A percentile compares a stretch with the other conserved stretches of the same genome.
Evolutionary conservation across 2,888 invertebrate species (phyloP).

Genomic region (Lucinisca nassula): DNA sequence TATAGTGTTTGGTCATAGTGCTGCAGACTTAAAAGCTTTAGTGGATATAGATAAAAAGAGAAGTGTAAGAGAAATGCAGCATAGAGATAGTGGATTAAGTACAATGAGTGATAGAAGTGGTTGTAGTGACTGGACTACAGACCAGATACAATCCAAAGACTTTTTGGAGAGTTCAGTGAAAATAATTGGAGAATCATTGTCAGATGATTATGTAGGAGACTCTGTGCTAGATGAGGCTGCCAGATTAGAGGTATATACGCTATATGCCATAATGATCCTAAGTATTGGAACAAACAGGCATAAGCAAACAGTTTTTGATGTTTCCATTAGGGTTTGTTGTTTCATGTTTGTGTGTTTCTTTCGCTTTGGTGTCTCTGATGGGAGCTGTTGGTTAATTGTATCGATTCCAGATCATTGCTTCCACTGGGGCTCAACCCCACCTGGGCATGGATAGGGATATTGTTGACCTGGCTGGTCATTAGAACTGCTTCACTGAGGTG

Average conservation of each 20-base stretch:
- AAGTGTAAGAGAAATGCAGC: neutral
- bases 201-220: conserved; percentile 49
- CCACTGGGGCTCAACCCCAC: too few relatives aligned
- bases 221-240: conserved; percentile 14
- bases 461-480: too few relatives aligned
- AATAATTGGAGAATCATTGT: conserved; percentile 66
- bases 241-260: neutral
- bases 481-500: neutral
- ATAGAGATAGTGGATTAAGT: conserved; percentile 23
- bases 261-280: too few relatives aligned
- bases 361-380: too few relatives aligned
- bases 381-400: too few relatives aligned
- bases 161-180: conserved; percentile 59
- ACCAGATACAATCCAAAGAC: conserved; percentile 40
- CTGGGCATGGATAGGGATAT: too few relatives aligned
- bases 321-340: too few relatives aligned
- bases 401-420: too few relatives aligned
- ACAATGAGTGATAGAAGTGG: neutral
- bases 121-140: conserved; percentile 53
- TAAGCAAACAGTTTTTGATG: too few relatives aligned
- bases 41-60: neutral
- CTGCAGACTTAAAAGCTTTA: conserved; percentile 45
- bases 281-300: too few relatives aligned
- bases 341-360: too few relatives aligned
- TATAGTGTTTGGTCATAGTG: conserved; percentile 60